Evolutionary conservation across 1,140 invertebrate genomes (phyloP).

Genomic region (Diabrotica virgifera): DNA sequence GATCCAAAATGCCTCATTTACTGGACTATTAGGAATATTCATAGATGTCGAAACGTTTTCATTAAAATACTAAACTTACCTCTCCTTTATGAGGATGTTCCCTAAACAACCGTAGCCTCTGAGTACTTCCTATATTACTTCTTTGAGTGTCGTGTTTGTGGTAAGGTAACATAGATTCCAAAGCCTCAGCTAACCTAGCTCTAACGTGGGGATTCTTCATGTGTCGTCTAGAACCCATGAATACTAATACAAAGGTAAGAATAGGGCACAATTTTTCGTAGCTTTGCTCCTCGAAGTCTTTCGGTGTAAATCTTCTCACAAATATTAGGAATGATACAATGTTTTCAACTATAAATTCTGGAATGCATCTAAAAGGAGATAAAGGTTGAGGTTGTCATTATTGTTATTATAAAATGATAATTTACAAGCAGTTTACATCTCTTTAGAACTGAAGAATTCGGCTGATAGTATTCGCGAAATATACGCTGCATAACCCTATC

Average conservation of each 20-base stretch:
- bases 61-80: neutral
- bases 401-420: neutral
- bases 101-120: constrained; percentile 74
- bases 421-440: neutral
- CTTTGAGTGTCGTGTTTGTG: constrained; percentile 57
- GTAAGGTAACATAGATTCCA: constrained; percentile 78
- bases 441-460: too few relatives aligned
- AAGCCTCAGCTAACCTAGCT: constrained; percentile 82
- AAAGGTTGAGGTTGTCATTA: constrained; percentile 11
- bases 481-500: too few relatives aligned
- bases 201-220: constrained; percentile 90
- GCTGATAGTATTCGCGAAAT: too few relatives aligned
- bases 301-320: constrained; percentile 61
- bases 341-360: constrained; percentile 89
- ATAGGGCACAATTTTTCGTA: constrained; percentile 64
- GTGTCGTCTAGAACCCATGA: constrained; percentile 74
- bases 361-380: constrained; percentile 65
- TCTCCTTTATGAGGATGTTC: constrained; percentile 63
- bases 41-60: too few relatives aligned
- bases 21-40: too few relatives aligned
- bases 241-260: constrained; percentile 68
- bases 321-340: constrained; percentile 77
- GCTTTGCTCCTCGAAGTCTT: constrained; percentile 61
- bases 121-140: constrained; percentile 61
- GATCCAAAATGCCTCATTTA: too few relatives aligned